Evolutionary conservation across 2,113 vertebrate genomes (phyloP), one percentile per base, ranked within the genome.

Genomic region (Leptobrachium ailaonicum): DNA sequence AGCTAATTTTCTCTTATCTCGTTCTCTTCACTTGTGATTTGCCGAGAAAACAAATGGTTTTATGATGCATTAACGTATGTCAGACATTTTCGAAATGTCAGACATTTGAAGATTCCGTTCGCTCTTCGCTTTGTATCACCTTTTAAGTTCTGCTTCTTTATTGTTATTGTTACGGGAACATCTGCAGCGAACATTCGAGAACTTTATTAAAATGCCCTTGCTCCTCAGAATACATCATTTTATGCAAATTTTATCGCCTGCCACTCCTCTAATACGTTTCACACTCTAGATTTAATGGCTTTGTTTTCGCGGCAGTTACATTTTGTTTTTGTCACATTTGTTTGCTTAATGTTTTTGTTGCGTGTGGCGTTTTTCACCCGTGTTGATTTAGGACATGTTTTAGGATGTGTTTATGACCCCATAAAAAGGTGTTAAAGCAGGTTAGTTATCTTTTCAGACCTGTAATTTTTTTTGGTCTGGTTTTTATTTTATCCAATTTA

Each of bases 1-100:
- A 32, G 20, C 20, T 32, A 32, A 32, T 32, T 20, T 40, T 76
- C 75, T 58, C 63, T 9, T 63, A 5, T 20, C 43, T 67, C 66
- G 42, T 47, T 45, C 53, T 70, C 42, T 45, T 54, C 4, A 5
- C 56, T 77, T 77, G 66, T 42, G 41, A 54, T 70, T 62, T 70
- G 40, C 54, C 4, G 42, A 11, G 43, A 64, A 68, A 77, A 6
- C 12, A 58, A 70, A 77, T 70, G 56, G 9, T 67, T 70, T 77
- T 70, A 70, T 77, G 76, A 77, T 62, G 66, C 66, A 77, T 77
- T 77, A 77, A 77, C 75, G 66, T 77, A 77, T 77, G 75, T 68
- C 75, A 70, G 54, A 60, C 66, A 70, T 77, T 77, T 77, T 32
- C 32, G 53, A 77, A 70, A 77, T 70, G 66, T 42, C 58, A 6